phyloP scores from a whole-genome alignment of 2,888 invertebrate species.

The Atethmia centrago region DNA sequence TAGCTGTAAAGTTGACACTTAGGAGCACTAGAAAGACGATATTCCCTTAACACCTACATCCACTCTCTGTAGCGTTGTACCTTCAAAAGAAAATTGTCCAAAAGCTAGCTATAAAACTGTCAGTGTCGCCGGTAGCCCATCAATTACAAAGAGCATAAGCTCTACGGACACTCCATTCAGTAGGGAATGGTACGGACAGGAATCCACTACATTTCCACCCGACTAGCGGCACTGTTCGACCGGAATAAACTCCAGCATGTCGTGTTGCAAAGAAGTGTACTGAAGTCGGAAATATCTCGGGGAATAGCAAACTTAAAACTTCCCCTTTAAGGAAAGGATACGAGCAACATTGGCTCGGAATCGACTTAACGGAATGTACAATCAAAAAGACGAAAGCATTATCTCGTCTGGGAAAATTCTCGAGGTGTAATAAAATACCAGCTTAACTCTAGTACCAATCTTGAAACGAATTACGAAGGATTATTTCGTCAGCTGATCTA shows the following conservation, averaged over 20 bases:
- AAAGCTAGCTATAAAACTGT: constrained; percentile 66
- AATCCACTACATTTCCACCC: constrained; percentile 62
- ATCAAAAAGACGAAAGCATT: constrained; percentile 44
- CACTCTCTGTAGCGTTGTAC: constrained; percentile 43
- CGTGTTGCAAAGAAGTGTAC: constrained; percentile 48
- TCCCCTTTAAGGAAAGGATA: constrained; percentile 41
- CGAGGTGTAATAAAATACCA: constrained; percentile 52
- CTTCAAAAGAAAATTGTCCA: constrained; percentile 58
- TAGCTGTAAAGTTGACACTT: constrained; percentile 38
- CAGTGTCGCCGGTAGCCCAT: constrained; percentile 59
- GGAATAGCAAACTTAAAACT: constrained; percentile 55
- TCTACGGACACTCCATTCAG: constrained; percentile 61
- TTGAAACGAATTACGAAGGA: constrained; percentile 50
- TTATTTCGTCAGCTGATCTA: constrained; percentile 52
- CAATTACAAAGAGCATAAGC: constrained; percentile 67
- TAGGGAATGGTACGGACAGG: constrained; percentile 56
- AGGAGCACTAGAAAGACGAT: constrained; percentile 31
- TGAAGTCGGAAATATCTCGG: constrained; percentile 53
- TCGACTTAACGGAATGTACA: constrained; percentile 50
- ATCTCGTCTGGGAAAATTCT: constrained; percentile 38
- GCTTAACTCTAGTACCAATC: constrained; percentile 50
- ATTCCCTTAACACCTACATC: constrained; percentile 47
- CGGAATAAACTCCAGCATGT: constrained; percentile 57
- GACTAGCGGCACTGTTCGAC: constrained; percentile 45
- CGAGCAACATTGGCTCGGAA: constrained; percentile 42